A percentile compares a stretch with the other conserved stretches of the same genome.
These are phyloP conservation scores for Acanthopagrus latus DNA, from an alignment of 2,797 vertebrate genomes.

Conservation along the genomic window DNA sequence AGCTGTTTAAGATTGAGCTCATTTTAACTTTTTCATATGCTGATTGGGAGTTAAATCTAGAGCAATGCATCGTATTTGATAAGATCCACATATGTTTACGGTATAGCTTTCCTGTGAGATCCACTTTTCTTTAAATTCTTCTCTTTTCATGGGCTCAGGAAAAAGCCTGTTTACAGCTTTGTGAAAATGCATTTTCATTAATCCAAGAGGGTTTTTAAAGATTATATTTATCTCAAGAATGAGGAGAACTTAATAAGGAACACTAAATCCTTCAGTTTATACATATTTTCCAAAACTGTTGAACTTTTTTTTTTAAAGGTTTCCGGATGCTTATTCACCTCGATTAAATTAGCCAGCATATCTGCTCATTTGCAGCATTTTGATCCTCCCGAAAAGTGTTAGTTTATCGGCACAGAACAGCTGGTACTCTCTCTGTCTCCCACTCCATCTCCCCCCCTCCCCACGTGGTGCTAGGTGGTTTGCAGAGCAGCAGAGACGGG, in stretches of 20 bases:
- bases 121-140: background rate
- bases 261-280: background rate
- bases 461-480: constrained; percentile 13
- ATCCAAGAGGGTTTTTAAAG: background rate
- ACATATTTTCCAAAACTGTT: background rate
- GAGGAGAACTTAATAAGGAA: too few species aligned
- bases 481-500: constrained; percentile 29
- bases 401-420: constrained; percentile 31
- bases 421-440: constrained; percentile 17
- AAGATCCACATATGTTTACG: background rate
- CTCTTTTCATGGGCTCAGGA: background rate
- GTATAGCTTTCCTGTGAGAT: background rate
- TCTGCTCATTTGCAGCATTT: constrained; percentile 6
- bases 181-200: background rate
- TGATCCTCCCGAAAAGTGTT: constrained; percentile 4
- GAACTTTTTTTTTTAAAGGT: background rate
- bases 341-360: constrained; percentile 8
- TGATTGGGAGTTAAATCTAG: background rate
- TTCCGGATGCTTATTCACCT: background rate
- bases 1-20: background rate
- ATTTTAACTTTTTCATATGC: background rate
- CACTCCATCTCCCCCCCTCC: background rate
- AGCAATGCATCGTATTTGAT: background rate
- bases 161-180: background rate
- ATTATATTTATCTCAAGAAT: background rate